phyloP scores from a whole-genome alignment of 2,113 vertebrate genomes.

The Oncorhynchus keta region DNA sequence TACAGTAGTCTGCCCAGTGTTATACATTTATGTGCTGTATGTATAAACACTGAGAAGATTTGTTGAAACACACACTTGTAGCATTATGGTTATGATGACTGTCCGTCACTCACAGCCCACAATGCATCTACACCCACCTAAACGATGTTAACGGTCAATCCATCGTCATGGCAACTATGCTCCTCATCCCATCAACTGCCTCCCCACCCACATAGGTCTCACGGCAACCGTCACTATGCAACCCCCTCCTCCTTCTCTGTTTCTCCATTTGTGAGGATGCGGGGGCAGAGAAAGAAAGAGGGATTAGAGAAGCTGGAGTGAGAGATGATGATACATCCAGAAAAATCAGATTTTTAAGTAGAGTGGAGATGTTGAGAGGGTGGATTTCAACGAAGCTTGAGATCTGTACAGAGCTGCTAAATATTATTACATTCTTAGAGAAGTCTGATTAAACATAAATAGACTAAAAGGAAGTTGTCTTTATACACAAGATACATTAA shows the following conservation, averaged over 20 bases:
- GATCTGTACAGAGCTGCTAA: no score
- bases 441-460: no score
- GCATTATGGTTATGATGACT: conserved; percentile 16
- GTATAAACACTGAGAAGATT: conserved; percentile 5
- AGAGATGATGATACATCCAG: conserved; percentile 27
- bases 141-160: conserved; percentile 52
- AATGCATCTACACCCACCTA: conserved; percentile 68
- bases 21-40: neutral
- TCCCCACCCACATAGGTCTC: conserved; percentile 74
- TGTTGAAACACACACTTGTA: conserved; percentile 7
- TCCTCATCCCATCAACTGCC: conserved; percentile 72
- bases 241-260: conserved; percentile 66
- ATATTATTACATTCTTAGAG: no score
- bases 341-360: no score
- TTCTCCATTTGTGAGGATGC: conserved; percentile 55
- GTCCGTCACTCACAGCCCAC: conserved; percentile 60
- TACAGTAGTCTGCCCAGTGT: neutral
- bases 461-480: no score
- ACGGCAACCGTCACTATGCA: conserved; percentile 77
- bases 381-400: no score
- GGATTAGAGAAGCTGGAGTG: conserved; percentile 28
- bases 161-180: conserved; percentile 73
- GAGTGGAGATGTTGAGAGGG: no score
- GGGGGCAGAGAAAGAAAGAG: conserved; percentile 21
- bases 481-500: no score